Evolutionary conservation across 2,797 vertebrate species (phyloP).

Genomic region (Clamator glandarius): DNA sequence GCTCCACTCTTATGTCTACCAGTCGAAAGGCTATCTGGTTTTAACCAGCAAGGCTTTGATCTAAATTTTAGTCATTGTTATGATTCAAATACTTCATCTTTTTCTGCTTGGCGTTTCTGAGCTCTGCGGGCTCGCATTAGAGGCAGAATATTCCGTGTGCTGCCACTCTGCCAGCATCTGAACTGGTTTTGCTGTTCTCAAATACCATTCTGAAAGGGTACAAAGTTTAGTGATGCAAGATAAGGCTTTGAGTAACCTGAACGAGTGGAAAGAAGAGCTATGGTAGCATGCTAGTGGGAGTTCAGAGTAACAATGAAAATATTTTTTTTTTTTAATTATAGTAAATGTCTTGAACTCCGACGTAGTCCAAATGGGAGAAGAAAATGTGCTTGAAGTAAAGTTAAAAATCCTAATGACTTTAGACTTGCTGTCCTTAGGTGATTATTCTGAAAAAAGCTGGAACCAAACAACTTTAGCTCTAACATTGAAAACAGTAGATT

Average conservation of each 20-base stretch:
- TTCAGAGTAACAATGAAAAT: background rate
- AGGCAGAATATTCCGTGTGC: background rate
- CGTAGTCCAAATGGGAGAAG: background rate
- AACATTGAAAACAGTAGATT: background rate
- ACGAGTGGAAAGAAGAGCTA: too few species aligned
- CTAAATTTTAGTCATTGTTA: rapidly evolving
- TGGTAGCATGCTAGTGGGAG: background rate
- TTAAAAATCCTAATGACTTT: background rate
- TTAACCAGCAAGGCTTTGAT: background rate
- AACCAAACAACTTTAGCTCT: background rate
- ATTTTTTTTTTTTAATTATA: background rate
- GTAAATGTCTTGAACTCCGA: background rate
- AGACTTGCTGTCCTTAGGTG: background rate
- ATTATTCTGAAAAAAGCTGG: background rate
- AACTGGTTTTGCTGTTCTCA: background rate
- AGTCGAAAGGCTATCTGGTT: background rate
- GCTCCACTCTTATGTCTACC: background rate
- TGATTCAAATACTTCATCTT: background rate
- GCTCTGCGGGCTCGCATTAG: too few species aligned
- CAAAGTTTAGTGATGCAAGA: background rate
- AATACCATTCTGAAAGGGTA: background rate
- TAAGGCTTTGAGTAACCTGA: too few species aligned
- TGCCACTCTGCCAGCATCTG: rapidly evolving
- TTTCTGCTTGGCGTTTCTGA: background rate
- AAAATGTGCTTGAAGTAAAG: background rate